phyloP scores from a whole-genome alignment of 1,140 invertebrate genomes.

The Belonocnema kinseyi region DNA sequence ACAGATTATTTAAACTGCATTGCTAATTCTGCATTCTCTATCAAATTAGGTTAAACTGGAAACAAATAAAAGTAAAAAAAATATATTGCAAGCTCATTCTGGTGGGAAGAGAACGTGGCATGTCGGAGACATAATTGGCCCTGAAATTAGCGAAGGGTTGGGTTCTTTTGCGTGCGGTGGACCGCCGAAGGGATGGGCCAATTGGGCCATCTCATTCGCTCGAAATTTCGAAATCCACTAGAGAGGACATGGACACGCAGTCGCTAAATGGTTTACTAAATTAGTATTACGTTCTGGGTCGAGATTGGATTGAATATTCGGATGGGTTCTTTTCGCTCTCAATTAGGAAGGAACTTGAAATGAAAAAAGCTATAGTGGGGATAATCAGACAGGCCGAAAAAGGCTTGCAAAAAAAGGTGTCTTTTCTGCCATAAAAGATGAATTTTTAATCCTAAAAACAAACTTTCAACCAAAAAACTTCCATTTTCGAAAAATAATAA shows the following conservation, averaged over 20 bases:
- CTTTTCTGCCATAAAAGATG: too few species aligned
- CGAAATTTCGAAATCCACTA: slow-evolving; percentile 63
- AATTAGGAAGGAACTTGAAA: neutral
- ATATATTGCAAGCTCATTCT: slow-evolving; percentile 36
- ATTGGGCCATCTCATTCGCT: slow-evolving; percentile 14
- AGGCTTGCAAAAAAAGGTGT: too few species aligned
- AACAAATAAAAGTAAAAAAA: slow-evolving; percentile 35
- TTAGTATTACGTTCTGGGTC: slow-evolving; percentile 47
- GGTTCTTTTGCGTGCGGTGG: slow-evolving; percentile 57
- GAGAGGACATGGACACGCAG: slow-evolving; percentile 60
- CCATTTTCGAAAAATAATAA: too few species aligned
- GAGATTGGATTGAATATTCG: slow-evolving; percentile 66
- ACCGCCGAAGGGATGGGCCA: slow-evolving; percentile 40
- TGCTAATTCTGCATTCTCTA: too few species aligned
- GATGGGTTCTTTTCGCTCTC: neutral
- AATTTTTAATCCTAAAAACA: too few species aligned
- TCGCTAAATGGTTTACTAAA: slow-evolving; percentile 65
- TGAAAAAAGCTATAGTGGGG: slow-evolving; percentile 30
- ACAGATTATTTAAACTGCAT: too few species aligned
- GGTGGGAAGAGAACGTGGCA: slow-evolving; percentile 50
- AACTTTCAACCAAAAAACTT: too few species aligned
- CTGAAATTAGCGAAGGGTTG: slow-evolving; percentile 64
- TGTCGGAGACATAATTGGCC: slow-evolving; percentile 63
- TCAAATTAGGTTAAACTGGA: neutral
- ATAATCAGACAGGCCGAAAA: slow-evolving; percentile 38